Base-by-base conservation (phyloP, 2,797 vertebrate species). In the Hippoglossus hippoglossus region DNA sequence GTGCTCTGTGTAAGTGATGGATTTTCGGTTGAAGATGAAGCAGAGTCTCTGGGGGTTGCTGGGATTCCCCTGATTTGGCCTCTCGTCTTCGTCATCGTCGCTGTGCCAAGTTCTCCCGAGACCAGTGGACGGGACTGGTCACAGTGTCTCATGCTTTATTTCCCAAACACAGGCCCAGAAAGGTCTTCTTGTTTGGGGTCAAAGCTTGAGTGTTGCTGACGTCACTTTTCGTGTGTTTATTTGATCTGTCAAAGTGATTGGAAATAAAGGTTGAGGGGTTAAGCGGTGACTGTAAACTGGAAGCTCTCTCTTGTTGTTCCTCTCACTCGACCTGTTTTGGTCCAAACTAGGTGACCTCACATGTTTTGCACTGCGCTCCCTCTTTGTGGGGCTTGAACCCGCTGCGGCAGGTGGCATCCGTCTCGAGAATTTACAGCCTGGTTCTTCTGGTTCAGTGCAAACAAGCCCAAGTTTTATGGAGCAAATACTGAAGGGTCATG, bases 401-500 rank as follows among this genome's bases (percentile, higher is more conserved):
- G 3, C 69, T 69, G 74, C 58, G 54, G 85, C 89, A 87, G 89
- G 91, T 91, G 86, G 87, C 84, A 87, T 88, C 75, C 54, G 74
- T 77, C 24, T 47, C 75, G 83, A 83, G 70, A 88, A 83, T 92
- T 92, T 90, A 93, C 47, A 1, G 76, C 81, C 74, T 51, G 65
- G 78, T 75, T 89, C 81, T 66, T 88, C 86, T 88, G 82, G 87
- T 84, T 87, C 86, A 86, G 53, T 69, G 79, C 86, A 88, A 89
- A 91, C 77, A 87, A 83, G 73, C 69, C 67, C 67, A 67, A 36
- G 81, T 75, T 91, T 87, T 87, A 91, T 86, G 80, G 71, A 39
- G 81, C 79, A 87, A 91, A 89, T 72, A 83, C 80, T 77, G 70
- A 85, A 75, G 80, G 77, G 79, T 83, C 83, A 77, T 62, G 83